Percentiles rank a stretch among this genome's conserved stretches.
phyloP scores from a whole-genome alignment of 2,888 invertebrate genomes.

The Dascillus cervinus region DNA sequence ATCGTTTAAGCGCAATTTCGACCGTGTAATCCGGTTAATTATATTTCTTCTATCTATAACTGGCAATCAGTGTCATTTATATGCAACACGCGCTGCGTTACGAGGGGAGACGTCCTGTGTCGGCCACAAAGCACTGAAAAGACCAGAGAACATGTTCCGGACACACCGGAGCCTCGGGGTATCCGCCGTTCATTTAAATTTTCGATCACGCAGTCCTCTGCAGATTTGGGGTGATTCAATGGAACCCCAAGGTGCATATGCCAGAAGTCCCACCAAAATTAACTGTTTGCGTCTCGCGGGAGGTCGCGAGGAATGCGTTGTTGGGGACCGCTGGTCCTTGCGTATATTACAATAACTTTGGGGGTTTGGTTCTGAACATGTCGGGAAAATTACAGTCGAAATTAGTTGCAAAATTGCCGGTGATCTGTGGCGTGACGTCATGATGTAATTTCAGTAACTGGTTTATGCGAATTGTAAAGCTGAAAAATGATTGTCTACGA shows the following conservation, averaged over 20 bases:
- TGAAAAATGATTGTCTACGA: no score
- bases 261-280: conserved; percentile 13
- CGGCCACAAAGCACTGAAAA: conserved; percentile 2
- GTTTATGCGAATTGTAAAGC: neutral
- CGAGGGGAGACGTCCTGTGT: conserved; percentile 7
- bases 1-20: conserved; percentile 13
- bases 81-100: conserved; percentile 13
- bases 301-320: conserved; percentile 4
- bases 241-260: conserved; percentile 15
- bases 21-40: conserved; percentile 25
- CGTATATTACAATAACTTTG: no score
- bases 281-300: neutral
- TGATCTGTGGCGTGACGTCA: conserved; percentile 7
- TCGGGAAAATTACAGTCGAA: conserved; percentile 13
- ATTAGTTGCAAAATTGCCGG: conserved; percentile 13
- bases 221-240: conserved; percentile 14
- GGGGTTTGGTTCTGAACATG: conserved; percentile 11
- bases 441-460: neutral
- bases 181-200: conserved; percentile 24
- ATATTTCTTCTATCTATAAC: conserved; percentile 24
- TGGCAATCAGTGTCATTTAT: conserved; percentile 18
- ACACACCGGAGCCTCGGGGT: conserved; percentile 19
- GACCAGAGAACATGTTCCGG: conserved; percentile 14
- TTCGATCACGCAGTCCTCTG: conserved; percentile 20
- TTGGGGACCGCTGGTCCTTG: neutral